Conservation (phyloP, 1,140 invertebrate species). For the Aphis gossypii region DNA sequence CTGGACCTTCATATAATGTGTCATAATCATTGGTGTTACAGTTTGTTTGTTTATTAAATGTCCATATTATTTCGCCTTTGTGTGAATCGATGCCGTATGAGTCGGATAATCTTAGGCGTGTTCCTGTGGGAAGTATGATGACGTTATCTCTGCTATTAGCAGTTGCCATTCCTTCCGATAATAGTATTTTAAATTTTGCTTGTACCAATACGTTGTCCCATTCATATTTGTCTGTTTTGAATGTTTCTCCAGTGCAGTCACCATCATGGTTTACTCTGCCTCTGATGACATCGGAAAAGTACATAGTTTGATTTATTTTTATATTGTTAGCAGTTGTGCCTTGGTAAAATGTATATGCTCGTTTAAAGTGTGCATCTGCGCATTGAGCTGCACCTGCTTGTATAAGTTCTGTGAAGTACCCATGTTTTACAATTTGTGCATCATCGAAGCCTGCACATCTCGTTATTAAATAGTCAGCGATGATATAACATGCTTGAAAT, state of each 20-base stretch:
- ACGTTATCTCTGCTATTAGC: not conserved
- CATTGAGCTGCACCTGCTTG: not conserved
- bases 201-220: not conserved
- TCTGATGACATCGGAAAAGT: not conserved
- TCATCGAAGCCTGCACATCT: not conserved
- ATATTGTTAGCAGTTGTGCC: not conserved
- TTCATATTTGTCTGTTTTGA: not conserved
- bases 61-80: not conserved
- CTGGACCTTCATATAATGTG: not conserved
- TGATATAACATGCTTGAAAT: not conserved
- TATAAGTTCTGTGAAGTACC: not conserved
- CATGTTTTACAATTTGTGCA: not conserved
- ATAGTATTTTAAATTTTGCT: not conserved
- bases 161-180: not conserved
- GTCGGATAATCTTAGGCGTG: not conserved
- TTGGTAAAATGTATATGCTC: not conserved
- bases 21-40: not conserved
- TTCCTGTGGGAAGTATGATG: not conserved
- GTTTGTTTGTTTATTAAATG: not conserved
- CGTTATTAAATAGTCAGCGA: not conserved
- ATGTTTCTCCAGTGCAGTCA: not conserved
- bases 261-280: not conserved
- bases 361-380: not conserved
- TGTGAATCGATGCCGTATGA: not conserved
- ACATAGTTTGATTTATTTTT: not conserved